A percentile compares a stretch with the other conserved stretches of the same genome.
Evolutionary conservation across 2,113 vertebrate genomes (phyloP).

Genomic region (Dipodomys merriami): DNA sequence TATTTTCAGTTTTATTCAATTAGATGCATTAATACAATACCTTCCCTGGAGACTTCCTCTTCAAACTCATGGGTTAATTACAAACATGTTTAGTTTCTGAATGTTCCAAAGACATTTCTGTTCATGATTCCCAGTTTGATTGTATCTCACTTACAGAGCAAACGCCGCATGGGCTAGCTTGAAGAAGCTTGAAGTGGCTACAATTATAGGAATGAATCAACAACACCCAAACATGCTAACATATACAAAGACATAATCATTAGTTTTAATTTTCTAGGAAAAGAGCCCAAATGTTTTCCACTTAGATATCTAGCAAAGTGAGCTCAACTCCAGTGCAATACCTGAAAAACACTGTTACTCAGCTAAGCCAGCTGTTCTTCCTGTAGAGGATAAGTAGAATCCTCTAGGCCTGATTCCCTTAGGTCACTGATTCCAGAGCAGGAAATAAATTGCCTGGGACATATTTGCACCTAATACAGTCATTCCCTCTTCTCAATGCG

Average conservation of each 20-base stretch:
- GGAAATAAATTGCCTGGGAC: slow-evolving; percentile 45
- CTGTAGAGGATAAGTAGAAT: slow-evolving; percentile 3
- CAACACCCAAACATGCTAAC: too few species aligned
- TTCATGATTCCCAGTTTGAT: too few species aligned
- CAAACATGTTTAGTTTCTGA: too few species aligned
- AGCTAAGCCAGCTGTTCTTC: slow-evolving; percentile 15
- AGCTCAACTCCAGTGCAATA: background rate
- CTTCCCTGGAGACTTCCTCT: too few species aligned
- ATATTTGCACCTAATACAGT: background rate
- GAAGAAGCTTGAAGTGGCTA: too few species aligned
- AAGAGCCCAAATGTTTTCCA: background rate
- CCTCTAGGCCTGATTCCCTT: slow-evolving; percentile 21
- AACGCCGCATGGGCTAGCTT: too few species aligned
- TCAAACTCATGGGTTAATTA: too few species aligned
- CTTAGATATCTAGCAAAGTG: background rate
- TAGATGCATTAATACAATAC: too few species aligned
- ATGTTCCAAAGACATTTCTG: too few species aligned
- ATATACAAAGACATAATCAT: background rate
- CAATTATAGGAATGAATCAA: too few species aligned
- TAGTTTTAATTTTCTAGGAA: background rate
- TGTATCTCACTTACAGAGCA: too few species aligned
- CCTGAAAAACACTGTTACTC: slow-evolving; percentile 17
- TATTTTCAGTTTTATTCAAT: too few species aligned
- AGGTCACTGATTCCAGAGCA: slow-evolving; percentile 55
- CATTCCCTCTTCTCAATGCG: slow-evolving; percentile 52